Percentiles rank a stretch among this genome's conserved stretches.
Conservation (phyloP, 2,113 vertebrate species). For the Thalassoma bifasciatum region DNA sequence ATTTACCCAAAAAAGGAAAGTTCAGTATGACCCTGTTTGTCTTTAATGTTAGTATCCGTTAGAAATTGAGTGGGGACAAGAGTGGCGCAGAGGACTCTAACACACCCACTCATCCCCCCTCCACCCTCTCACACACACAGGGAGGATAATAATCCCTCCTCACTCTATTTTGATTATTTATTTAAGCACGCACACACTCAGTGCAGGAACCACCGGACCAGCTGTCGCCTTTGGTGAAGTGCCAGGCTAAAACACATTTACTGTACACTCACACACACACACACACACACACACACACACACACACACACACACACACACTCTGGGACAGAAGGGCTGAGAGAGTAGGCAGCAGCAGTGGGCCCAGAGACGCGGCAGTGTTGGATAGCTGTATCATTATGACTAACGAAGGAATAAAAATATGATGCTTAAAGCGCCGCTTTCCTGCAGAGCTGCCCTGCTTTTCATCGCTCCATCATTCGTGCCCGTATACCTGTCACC, state of each 20-base stretch:
- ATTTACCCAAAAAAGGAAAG: neutral
- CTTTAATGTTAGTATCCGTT: neutral
- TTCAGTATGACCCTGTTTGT: neutral
- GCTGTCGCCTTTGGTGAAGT: conserved; percentile 31
- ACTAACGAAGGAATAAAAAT: conserved; percentile 8
- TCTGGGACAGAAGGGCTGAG: conserved; percentile 6
- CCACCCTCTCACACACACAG: neutral
- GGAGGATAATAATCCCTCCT: conserved; percentile 13
- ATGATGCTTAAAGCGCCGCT: neutral
- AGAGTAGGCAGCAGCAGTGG: conserved; percentile 24
- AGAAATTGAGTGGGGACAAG: neutral
- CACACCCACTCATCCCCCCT: neutral
- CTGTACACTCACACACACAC: neutral
- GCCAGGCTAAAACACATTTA: conserved; percentile 14
- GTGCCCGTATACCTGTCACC: neutral
- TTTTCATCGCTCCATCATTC: neutral
- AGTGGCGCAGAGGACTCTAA: neutral
- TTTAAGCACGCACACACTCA: neutral
- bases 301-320: neutral
- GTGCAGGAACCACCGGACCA: conserved; percentile 27
- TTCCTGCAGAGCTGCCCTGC: conserved; percentile 8
- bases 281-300: neutral
- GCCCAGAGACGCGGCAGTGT: neutral
- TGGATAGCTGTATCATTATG: neutral
- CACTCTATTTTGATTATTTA: conserved; percentile 19